Percentiles rank a stretch among this genome's conserved stretches.
These are phyloP conservation scores for Helicoverpa assulta DNA, from an alignment of 2,888 invertebrate species.

Conservation along the genomic window DNA sequence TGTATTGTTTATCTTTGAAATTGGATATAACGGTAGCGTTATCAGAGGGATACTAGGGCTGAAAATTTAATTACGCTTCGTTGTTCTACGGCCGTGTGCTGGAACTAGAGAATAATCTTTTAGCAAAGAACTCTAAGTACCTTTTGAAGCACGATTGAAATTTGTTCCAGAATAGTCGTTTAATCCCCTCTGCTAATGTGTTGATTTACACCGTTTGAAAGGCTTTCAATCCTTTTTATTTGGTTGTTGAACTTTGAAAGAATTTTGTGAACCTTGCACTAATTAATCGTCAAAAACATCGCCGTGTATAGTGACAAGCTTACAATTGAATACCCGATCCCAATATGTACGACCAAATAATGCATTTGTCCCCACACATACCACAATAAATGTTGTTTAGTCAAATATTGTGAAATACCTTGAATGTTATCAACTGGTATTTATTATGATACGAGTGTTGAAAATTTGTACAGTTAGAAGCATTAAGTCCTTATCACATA, in stretches of 20 bases:
- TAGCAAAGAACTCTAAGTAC: background rate
- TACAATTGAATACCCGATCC: no score
- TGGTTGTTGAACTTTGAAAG: no score
- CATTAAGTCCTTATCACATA: no score
- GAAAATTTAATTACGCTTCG: slow-evolving; percentile 72
- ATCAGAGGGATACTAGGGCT: slow-evolving; percentile 64
- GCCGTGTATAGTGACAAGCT: no score
- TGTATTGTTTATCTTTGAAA: slow-evolving; percentile 77
- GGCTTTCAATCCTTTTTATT: no score
- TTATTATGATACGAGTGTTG: background rate
- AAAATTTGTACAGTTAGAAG: no score
- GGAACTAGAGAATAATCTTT: slow-evolving; percentile 19
- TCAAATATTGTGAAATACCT: background rate
- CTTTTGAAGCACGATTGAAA: background rate
- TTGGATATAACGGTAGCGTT: slow-evolving; percentile 73
- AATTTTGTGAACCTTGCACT: no score
- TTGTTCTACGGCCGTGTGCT: slow-evolving; percentile 36
- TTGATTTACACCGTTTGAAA: no score
- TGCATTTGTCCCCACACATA: background rate
- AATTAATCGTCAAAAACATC: no score
- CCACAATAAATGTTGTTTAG: no score
- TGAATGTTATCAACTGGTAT: background rate
- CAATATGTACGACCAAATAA: background rate
- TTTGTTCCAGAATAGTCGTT: background rate
- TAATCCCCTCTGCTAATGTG: no score